A percentile compares a stretch with the other conserved stretches of the same genome.
Conservation (phyloP, 2,888 invertebrate genomes). For the Dicyrtomina minuta region DNA sequence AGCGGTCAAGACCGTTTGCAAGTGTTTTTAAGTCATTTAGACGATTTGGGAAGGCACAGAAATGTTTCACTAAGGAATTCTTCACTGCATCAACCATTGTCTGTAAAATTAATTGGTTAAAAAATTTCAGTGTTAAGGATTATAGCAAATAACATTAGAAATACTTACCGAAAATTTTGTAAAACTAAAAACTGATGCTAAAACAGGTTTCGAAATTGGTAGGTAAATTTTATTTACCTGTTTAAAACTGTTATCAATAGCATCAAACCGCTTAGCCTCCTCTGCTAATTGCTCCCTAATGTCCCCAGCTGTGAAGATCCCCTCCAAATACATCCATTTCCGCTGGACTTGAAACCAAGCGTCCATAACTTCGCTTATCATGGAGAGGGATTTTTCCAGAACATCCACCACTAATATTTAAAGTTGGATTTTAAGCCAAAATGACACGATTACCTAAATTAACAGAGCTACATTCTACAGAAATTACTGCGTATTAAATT, state of each 20-base stretch:
- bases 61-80: slow-evolving; percentile 74
- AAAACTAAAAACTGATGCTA: no score
- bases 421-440: no score
- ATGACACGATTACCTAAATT: no score
- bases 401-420: neutral
- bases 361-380: slow-evolving; percentile 81
- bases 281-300: slow-evolving; percentile 83
- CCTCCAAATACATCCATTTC: slow-evolving; percentile 90
- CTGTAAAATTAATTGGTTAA: slow-evolving; percentile 57
- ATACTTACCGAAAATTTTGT: no score
- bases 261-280: slow-evolving; percentile 86
- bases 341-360: slow-evolving; percentile 83
- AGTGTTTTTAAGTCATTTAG: slow-evolving; percentile 73
- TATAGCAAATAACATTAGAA: no score
- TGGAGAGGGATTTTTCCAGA: slow-evolving; percentile 73
- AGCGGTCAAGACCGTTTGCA: slow-evolving; percentile 75
- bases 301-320: slow-evolving; percentile 87
- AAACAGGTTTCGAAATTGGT: neutral
- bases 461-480: no score
- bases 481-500: neutral
- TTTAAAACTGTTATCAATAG: slow-evolving; percentile 77
- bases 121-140: no score
- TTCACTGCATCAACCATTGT: slow-evolving; percentile 84
- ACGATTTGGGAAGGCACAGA: slow-evolving; percentile 74
- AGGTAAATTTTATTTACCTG: slow-evolving; percentile 56